Base-by-base conservation (phyloP, 2,888 invertebrate genomes). In the Cryptophagus acutangulus region DNA sequence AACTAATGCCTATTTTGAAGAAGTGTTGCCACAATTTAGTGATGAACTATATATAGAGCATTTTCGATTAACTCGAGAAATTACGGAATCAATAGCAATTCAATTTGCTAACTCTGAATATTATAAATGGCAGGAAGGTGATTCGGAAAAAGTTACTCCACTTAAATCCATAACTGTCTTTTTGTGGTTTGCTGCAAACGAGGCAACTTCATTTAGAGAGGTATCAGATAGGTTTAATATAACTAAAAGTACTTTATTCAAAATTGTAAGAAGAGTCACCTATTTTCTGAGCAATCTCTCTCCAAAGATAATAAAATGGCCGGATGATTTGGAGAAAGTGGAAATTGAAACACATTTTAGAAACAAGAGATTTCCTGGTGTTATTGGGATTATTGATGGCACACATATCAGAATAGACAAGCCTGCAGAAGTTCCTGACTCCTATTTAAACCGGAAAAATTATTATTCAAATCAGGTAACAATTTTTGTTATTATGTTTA, bases 171-270 rank as follows among this genome's bases (percentile, higher is more conserved):
- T 46, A 12, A 30, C 46, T 30, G 38, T 38, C 17, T 52, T 49
- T 45, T 42, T 48, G 17, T 52, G 49, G 52, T 52, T 45, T 45
- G 33, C 44, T 31, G 41, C 26, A 12, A 43, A 49, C 31, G 41
- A 48, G 29, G 35, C 45, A 28, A 34, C 47, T 29, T 34, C 37
- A n/a, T 49, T 45, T 38, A 40, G 52, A 35, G 46, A 46, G 36
- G 51, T 50, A 10, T 15, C 49, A 13, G 48, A 52, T 17, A 37
- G 46, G 20, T 50, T 52, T 36, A 20, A 30, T 13, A 48, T 52
- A n/a, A 48, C 42, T 1, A 52, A 20, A 26, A 53, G 44, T 33
- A 31, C 46, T 6, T 24, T 48, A 20, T 28, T 29, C 28, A 48
- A 48, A 33, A 44, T 52, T 37, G 31, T 51, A 13, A 40, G 33